Conservation (phyloP, 2,797 vertebrate species). For the Chloroceryle inda region DNA sequence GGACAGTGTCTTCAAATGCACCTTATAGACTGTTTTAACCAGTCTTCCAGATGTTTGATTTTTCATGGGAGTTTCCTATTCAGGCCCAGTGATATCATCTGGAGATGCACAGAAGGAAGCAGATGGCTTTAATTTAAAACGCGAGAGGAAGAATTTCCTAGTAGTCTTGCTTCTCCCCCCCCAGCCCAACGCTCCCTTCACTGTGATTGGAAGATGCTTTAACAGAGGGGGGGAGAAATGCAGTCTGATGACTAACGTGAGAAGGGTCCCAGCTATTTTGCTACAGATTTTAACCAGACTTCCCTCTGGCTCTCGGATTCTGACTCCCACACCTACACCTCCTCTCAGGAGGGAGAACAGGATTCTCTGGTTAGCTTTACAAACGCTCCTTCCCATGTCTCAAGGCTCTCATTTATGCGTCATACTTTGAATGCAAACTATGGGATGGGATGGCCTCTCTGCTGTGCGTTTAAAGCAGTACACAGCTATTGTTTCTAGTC, state of each 20-base stretch:
- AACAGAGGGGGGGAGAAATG: rapidly evolving
- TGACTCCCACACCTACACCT: slow-evolving; percentile 72
- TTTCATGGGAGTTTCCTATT: slow-evolving; percentile 62
- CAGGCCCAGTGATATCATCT: slow-evolving; percentile 62
- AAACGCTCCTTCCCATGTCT: slow-evolving; percentile 58
- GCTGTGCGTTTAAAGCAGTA: neutral
- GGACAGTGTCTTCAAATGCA: neutral
- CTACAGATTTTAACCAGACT: slow-evolving; percentile 64
- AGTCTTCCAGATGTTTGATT: slow-evolving; percentile 61
- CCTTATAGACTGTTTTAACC: slow-evolving; percentile 35
- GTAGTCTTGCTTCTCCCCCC: neutral
- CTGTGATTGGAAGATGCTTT: slow-evolving; percentile 26
- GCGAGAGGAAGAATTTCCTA: slow-evolving; percentile 51
- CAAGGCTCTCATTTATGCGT: slow-evolving; percentile 47
- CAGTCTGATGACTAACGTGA: slow-evolving; percentile 11
- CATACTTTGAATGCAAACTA: slow-evolving; percentile 32
- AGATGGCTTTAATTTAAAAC: slow-evolving; percentile 63
- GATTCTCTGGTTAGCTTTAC: slow-evolving; percentile 69
- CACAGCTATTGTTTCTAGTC: neutral
- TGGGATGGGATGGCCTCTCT: neutral
- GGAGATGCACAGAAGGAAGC: slow-evolving; percentile 62
- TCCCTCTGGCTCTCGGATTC: slow-evolving; percentile 29
- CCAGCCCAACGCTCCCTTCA: neutral
- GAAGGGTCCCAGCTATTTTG: slow-evolving; percentile 34
- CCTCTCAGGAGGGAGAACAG: slow-evolving; percentile 66